Conservation (phyloP, 2,888 invertebrate genomes). For the Odontomyia ornata region DNA sequence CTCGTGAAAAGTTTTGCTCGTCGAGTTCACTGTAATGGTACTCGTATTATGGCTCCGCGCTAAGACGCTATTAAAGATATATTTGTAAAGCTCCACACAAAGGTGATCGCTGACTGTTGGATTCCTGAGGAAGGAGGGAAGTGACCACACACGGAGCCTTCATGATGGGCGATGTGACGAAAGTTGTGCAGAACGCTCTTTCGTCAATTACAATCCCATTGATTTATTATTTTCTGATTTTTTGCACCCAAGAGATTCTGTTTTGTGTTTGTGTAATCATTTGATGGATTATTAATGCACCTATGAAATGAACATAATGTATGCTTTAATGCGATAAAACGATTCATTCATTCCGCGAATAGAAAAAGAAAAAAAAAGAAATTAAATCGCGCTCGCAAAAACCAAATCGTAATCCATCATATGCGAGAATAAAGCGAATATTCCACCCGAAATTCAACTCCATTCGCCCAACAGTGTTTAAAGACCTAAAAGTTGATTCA, state of each 20-base stretch:
- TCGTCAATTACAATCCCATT: neutral
- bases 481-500: neutral
- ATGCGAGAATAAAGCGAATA: too few relatives aligned
- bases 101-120: constrained; percentile 19
- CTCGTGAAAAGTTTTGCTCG: neutral
- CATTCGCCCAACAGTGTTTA: constrained; percentile 22
- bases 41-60: neutral
- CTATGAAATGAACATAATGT: neutral
- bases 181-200: neutral
- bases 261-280: constrained; percentile 13
- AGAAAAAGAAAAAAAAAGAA: too few relatives aligned
- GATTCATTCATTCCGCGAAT: constrained; percentile 32
- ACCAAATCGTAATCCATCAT: too few relatives aligned
- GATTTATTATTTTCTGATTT: too few relatives aligned
- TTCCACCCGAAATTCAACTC: neutral
- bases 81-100: constrained; percentile 31
- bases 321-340: constrained; percentile 28
- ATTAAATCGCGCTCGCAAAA: too few relatives aligned
- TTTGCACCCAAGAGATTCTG: constrained; percentile 15
- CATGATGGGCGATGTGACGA: neutral
- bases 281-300: constrained; percentile 37
- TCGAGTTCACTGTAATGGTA: neutral
- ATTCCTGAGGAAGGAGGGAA: neutral
- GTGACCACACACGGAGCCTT: constrained; percentile 32
- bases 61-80: constrained; percentile 34